Evolutionary conservation across 2,888 invertebrate species (phyloP).

Genomic region (Tinea pellionella): DNA sequence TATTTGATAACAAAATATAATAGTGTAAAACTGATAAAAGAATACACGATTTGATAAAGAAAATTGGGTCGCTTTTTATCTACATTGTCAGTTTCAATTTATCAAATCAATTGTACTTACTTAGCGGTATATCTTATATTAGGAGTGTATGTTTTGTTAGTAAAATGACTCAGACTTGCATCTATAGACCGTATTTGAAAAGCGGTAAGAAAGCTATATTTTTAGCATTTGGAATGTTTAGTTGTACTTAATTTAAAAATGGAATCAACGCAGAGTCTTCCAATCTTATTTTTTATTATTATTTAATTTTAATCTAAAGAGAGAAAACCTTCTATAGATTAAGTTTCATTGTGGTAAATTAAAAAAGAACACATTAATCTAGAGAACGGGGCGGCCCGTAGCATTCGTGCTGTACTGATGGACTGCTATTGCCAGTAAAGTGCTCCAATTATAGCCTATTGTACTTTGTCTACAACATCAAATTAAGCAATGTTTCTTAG

Average conservation of each 20-base stretch:
- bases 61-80: neutral
- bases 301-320: neutral
- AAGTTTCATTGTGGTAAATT: neutral
- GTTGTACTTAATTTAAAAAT: no score
- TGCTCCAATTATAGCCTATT: conserved; percentile 46
- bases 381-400: conserved; percentile 24
- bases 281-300: no score
- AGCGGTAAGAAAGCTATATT: no score
- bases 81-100: neutral
- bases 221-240: no score
- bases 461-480: conserved; percentile 23
- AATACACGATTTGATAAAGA: neutral
- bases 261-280: no score
- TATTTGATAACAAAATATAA: neutral
- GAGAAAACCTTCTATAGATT: neutral
- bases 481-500: neutral
- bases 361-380: conserved; percentile 59
- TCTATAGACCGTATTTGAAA: neutral
- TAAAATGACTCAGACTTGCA: neutral
- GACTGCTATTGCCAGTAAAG: conserved; percentile 31
- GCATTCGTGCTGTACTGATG: conserved; percentile 12
- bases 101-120: conserved; percentile 3
- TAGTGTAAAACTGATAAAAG: neutral
- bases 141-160: neutral
- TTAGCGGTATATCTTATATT: neutral